Evolutionary conservation across 2,797 vertebrate species (phyloP).

Genomic region (Sebastes oblongus): DNA sequence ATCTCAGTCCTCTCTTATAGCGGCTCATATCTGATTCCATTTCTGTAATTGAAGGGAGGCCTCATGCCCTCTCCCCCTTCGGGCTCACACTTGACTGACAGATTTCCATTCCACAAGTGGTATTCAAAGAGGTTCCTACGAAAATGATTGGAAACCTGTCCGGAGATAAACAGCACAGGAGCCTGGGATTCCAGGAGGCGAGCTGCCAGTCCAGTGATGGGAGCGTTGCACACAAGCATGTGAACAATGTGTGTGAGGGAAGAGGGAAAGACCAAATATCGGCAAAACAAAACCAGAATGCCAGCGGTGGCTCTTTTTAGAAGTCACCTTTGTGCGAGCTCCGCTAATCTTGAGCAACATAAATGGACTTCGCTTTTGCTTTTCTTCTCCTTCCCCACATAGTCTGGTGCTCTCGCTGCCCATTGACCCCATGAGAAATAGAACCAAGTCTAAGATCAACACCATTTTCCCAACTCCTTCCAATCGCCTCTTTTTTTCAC

Average conservation of each 20-base stretch:
- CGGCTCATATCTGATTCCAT: constrained; percentile 68
- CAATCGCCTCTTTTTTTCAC: constrained; percentile 10
- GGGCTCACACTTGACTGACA: constrained; percentile 58
- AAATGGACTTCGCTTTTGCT: constrained; percentile 26
- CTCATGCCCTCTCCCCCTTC: background rate
- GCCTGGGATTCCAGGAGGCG: constrained; percentile 22
- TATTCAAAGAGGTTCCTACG: constrained; percentile 51
- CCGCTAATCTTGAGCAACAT: constrained; percentile 28
- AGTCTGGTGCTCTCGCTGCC: background rate
- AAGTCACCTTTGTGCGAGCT: constrained; percentile 29
- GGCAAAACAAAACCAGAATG: constrained; percentile 20
- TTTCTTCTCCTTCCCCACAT: background rate
- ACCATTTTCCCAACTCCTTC: background rate
- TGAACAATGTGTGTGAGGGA: background rate
- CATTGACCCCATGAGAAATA: constrained; percentile 41
- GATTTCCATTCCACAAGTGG: constrained; percentile 65
- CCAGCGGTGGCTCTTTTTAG: constrained; percentile 8
- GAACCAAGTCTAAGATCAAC: constrained; percentile 33
- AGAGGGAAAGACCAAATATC: background rate
- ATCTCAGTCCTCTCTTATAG: constrained; percentile 54
- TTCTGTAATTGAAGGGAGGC: constrained; percentile 63
- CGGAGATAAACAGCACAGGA: constrained; percentile 21
- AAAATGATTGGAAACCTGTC: constrained; percentile 58
- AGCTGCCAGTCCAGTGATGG: constrained; percentile 21
- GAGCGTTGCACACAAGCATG: constrained; percentile 16